Evolutionary conservation across 1,140 invertebrate species (phyloP), one percentile per base, ranked within the genome.

Genomic region (Heliconius hermathena): DNA sequence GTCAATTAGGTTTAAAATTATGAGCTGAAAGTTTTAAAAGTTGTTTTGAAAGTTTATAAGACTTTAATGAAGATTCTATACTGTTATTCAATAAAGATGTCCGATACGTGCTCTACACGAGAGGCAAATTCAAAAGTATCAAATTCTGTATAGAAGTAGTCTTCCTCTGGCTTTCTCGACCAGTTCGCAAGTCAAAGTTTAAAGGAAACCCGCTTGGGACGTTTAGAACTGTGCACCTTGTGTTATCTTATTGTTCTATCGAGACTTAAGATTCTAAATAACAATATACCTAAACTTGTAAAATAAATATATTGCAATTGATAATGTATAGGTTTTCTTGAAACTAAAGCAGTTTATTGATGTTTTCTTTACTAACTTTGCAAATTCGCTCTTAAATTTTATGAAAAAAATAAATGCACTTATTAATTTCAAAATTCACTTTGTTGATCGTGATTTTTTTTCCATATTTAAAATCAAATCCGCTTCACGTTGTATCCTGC

Each of bases 111-210:
- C 8, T 26, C 60, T 29, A 26, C 60, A 29, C 22, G 8, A 16
- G 57, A 26, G 22, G 74, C 33, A 60, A 36, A 60, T 22, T 49
- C 57, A 46, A 49, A 46, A 60, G 33, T 41, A 70, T 76, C 74
- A 70, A n/a, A 38, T 76, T 76, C 41, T n/a, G 57, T 29, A 5
- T 46, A 29, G 22, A 57, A n/a, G 9, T 66, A 70, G 74, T 41
- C 74, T 66, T 46, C 16, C 20, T 26, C 22, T 18, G 74, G 74
- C 22, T 76, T 54, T 70, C 29, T 38, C 16, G 60, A 26, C 73
- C 72, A 57, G 57, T 38, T 79, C 71, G 77, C 74, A 71, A 76
- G 80, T 78, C 78, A 74, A 83, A 83, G 77, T 83, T 83, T 20
- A 20, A 13, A 41, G 52, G 60, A 82, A 72, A 75, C 76, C 74